Conservation (phyloP, 1,140 invertebrate species). For the Sycophila sp. region DNA sequence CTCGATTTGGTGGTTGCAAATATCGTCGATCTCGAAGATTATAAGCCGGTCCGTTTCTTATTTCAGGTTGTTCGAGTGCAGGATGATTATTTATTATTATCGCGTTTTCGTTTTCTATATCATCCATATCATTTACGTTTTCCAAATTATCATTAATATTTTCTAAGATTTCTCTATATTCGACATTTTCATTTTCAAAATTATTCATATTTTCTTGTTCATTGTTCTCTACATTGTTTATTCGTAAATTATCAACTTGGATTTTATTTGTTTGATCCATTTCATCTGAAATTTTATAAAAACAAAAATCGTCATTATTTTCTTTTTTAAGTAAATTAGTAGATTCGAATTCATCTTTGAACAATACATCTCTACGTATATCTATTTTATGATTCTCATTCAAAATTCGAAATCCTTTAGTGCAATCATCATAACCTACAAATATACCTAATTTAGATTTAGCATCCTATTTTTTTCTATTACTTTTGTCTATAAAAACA, state of each 20-base stretch:
- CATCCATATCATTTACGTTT: not conserved
- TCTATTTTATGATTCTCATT: not conserved
- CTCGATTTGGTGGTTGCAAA: not conserved
- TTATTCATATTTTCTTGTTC: not conserved
- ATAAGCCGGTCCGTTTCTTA: not conserved
- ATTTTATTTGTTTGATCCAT: no score
- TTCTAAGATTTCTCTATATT: not conserved
- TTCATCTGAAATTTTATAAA: not conserved
- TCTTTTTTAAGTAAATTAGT: not conserved
- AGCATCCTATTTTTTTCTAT: conserved; percentile 40
- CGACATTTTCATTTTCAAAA: conserved; percentile 2
- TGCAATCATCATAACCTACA: conserved; percentile 43
- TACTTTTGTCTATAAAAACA: conserved; percentile 32
- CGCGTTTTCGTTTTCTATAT: not conserved
- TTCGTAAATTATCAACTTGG: no score
- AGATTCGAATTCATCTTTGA: not conserved
- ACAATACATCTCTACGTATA: not conserved
- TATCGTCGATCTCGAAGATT: conserved; percentile 6
- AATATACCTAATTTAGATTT: conserved; percentile 40
- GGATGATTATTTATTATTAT: not conserved
- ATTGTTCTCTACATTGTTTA: not conserved
- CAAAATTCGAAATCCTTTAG: conserved; percentile 9
- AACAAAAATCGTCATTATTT: not conserved
- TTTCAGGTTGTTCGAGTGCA: not conserved
- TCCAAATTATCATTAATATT: not conserved